These are phyloP conservation scores for Berghia stephanieae DNA, from an alignment of 1,140 invertebrate genomes.

Conservation along the genomic window DNA sequence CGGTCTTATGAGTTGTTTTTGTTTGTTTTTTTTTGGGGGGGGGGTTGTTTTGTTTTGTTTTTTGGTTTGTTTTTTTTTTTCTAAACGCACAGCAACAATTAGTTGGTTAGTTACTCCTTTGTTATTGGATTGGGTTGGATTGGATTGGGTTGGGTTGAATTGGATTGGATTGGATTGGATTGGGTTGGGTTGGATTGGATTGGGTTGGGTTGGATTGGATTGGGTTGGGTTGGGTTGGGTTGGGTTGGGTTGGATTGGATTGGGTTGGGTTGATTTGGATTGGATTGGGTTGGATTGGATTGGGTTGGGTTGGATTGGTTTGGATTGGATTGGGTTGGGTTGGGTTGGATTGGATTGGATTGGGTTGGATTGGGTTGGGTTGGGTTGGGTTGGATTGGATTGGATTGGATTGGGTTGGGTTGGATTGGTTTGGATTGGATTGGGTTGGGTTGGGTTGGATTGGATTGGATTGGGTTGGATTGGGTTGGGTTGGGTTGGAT, in stretches of 20 bases:
- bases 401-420: not conserved
- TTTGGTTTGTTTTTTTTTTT: too few relatives aligned
- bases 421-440: not conserved
- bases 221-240: not conserved
- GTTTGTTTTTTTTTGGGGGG: too few relatives aligned
- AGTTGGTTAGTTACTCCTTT: too few relatives aligned
- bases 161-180: not conserved
- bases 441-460: not conserved
- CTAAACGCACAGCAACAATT: too few relatives aligned
- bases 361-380: constrained; percentile 4
- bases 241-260: not conserved
- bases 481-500: constrained; percentile 1
- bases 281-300: not conserved
- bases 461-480: not conserved
- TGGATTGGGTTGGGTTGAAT: too few relatives aligned
- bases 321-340: not conserved
- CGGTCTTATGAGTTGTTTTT: too few relatives aligned
- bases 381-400: not conserved
- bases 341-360: not conserved
- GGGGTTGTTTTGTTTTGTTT: too few relatives aligned
- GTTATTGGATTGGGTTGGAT: too few relatives aligned
- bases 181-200: not conserved
- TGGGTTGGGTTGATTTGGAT: not conserved
- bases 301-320: constrained; percentile 3
- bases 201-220: not conserved